These are phyloP conservation scores for Pentamera pediparva DNA, from an alignment of 53 echinoderm and acorn worm species.

Conservation along the genomic window DNA sequence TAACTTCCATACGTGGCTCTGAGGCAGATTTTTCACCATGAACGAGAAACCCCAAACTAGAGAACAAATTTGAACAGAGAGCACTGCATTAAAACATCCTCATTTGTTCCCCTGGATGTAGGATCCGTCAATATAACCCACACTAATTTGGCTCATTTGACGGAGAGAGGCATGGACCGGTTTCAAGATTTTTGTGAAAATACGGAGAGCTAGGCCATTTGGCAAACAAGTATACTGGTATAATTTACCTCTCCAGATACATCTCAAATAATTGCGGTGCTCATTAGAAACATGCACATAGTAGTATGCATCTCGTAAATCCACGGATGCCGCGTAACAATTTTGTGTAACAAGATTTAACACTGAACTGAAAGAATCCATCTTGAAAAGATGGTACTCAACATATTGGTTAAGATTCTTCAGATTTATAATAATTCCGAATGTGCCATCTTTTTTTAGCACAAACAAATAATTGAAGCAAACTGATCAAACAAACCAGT, in stretches of 20 bases:
- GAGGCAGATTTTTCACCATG: slow-evolving; percentile 29
- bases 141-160: neutral
- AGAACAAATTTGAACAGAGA: neutral
- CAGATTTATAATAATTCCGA: slow-evolving; percentile 43
- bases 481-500: slow-evolving; percentile 7
- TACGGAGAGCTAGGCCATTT: slow-evolving; percentile 34
- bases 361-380: slow-evolving; percentile 41
- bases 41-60: slow-evolving; percentile 15
- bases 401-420: no score
- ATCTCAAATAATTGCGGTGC: slow-evolving; percentile 23
- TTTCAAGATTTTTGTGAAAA: slow-evolving; percentile 45
- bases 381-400: slow-evolving; percentile 55
- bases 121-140: slow-evolving; percentile 45
- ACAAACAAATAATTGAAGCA: slow-evolving; percentile 37
- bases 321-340: slow-evolving; percentile 44
- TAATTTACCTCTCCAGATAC: no score
- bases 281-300: slow-evolving; percentile 26
- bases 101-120: slow-evolving; percentile 20
- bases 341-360: slow-evolving; percentile 26
- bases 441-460: slow-evolving; percentile 41
- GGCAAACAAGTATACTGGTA: no score
- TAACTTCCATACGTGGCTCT: no score
- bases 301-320: slow-evolving; percentile 53
- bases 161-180: slow-evolving; percentile 25
- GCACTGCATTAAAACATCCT: slow-evolving; percentile 2